These are phyloP conservation scores for Criorhina ranunculi DNA, from an alignment of 2,888 invertebrate species.

Conservation along the genomic window DNA sequence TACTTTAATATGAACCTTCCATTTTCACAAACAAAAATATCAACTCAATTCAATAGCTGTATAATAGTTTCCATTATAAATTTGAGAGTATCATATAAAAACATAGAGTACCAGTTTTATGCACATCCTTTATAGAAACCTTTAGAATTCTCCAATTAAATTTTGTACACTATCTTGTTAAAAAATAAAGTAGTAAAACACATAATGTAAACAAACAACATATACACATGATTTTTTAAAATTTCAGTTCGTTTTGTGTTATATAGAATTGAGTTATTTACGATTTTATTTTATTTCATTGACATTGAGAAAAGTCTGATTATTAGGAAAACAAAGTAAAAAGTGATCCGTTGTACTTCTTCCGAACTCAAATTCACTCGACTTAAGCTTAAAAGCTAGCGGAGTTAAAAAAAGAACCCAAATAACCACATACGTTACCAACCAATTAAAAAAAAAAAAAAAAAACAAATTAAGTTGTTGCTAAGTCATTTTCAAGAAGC, in stretches of 20 bases:
- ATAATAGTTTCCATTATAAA: conserved; percentile 50
- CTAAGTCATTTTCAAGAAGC: conserved; percentile 42
- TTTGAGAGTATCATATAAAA: conserved; percentile 52
- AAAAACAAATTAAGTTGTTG: conserved; percentile 18
- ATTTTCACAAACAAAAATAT: conserved; percentile 48
- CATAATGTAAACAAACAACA: conserved; percentile 37
- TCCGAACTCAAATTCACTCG: conserved; percentile 77
- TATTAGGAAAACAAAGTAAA: conserved; percentile 11
- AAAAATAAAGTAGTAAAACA: conserved; percentile 44
- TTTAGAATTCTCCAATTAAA: conserved; percentile 15
- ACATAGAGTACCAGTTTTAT: conserved; percentile 19
- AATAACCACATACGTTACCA: background rate
- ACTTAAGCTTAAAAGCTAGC: conserved; percentile 61
- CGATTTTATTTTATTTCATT: conserved; percentile 46
- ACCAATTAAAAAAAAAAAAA: conserved; percentile 21
- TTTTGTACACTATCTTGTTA: conserved; percentile 24
- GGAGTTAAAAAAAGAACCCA: conserved; percentile 9
- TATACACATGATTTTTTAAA: conserved; percentile 44
- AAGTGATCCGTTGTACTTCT: conserved; percentile 50
- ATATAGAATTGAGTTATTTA: conserved; percentile 37
- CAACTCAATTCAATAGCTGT: conserved; percentile 33
- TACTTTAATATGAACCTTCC: conserved; percentile 84
- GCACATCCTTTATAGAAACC: conserved; percentile 43
- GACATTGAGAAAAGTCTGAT: conserved; percentile 47
- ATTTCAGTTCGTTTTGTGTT: conserved; percentile 18